Evolutionary conservation across 2,888 invertebrate genomes (phyloP).

Genomic region (Sarcophaga variegata): DNA sequence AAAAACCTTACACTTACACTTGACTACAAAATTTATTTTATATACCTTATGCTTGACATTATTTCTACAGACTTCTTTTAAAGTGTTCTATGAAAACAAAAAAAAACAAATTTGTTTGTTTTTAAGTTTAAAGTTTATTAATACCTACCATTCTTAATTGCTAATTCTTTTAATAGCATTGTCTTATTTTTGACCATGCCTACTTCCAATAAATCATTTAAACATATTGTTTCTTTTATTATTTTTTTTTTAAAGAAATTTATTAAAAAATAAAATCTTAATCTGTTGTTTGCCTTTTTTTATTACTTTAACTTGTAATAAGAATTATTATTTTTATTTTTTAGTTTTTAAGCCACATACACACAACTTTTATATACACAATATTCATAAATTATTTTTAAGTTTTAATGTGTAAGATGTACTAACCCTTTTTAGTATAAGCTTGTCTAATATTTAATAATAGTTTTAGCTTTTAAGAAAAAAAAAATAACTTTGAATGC

Average conservation of each 20-base stretch:
- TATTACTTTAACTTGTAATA: conserved; percentile 36
- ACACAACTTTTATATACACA: not conserved
- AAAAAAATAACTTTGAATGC: not conserved
- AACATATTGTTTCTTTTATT: conserved; percentile 23
- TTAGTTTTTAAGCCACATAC: conserved; percentile 58
- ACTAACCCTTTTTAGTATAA: conserved; percentile 46
- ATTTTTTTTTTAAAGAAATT: not conserved
- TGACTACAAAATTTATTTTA: conserved; percentile 37
- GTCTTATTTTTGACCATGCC: not conserved
- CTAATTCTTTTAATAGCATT: not conserved
- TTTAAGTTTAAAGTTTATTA: conserved; percentile 11
- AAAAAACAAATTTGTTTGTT: conserved; percentile 38
- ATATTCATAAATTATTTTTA: not conserved
- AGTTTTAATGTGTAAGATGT: conserved; percentile 42
- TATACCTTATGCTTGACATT: conserved; percentile 31
- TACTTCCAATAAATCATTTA: conserved; percentile 51
- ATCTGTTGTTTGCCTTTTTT: conserved; percentile 58
- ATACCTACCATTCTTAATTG: not conserved
- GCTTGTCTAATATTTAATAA: conserved; percentile 23
- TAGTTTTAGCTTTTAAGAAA: conserved; percentile 39
- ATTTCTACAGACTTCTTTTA: conserved; percentile 12
- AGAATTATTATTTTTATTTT: conserved; percentile 30
- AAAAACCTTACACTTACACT: conserved; percentile 17
- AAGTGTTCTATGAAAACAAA: conserved; percentile 17
- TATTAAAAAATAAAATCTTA: conserved; percentile 40